Percentiles rank a stretch among this genome's conserved stretches.
Conservation (phyloP, 92 coral and sea anemone genomes). For the Plumapathes pennacea region DNA sequence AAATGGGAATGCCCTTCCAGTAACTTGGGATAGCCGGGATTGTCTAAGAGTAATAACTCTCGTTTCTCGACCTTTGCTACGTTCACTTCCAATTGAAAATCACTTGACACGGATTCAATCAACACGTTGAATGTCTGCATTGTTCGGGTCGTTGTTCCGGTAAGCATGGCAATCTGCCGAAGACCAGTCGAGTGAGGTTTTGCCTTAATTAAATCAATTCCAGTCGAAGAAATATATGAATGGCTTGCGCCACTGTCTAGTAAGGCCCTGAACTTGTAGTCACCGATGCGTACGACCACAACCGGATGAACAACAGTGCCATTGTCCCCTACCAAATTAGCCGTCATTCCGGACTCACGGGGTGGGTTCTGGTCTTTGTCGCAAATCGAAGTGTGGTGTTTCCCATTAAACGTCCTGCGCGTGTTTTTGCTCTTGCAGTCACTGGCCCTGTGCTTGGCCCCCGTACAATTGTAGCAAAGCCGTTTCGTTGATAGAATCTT, state of each 20-base stretch:
- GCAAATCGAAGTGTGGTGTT: conserved; percentile 65
- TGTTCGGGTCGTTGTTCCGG: conserved; percentile 46
- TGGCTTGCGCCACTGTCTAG: conserved; percentile 74
- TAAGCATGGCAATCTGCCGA: conserved; percentile 62
- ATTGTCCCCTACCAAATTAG: conserved; percentile 30
- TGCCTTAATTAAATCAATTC: conserved; percentile 45
- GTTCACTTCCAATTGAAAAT: conserved; percentile 44
- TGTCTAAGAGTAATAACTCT: conserved; percentile 55
- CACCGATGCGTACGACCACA: conserved; percentile 31
- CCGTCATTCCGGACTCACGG: conserved; percentile 53
- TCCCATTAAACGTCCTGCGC: conserved; percentile 31
- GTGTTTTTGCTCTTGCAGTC: conserved; percentile 53
- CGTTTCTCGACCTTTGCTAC: conserved; percentile 49
- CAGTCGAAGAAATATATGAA: conserved; percentile 58
- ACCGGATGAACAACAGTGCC: conserved; percentile 45
- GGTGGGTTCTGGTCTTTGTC: conserved; percentile 22
- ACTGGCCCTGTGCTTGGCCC: conserved; percentile 44
- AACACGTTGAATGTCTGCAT: conserved; percentile 62
- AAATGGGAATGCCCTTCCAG: conserved; percentile 41
- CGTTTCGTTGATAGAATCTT: conserved; percentile 42
- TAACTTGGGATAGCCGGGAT: conserved; percentile 53
- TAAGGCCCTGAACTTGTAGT: conserved; percentile 58
- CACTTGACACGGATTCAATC: conserved; percentile 37
- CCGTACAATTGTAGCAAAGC: conserved; percentile 65
- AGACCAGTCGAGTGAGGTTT: conserved; percentile 36